Evolutionary conservation across 2,113 vertebrate genomes (phyloP), one percentile per base, ranked within the genome.

Genomic region (Nanorana parkeri): DNA sequence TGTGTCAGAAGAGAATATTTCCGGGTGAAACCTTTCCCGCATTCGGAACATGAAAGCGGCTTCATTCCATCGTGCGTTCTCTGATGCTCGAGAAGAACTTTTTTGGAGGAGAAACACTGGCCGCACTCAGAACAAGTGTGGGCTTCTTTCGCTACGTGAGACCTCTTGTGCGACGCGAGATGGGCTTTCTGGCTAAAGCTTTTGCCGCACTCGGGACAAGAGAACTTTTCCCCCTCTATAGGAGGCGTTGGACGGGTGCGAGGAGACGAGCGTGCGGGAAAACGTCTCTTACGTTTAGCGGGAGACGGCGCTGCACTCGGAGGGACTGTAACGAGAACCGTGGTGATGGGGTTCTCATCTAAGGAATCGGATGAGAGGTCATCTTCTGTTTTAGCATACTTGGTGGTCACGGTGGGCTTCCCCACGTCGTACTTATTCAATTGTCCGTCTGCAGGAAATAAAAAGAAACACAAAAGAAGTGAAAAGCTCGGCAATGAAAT

Each of bases 71-170:
- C 11, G n/a, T 71, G n/a, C 17, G 68, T 10, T 15, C n/a, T 16
- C 17, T 21, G 20, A 65, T 71, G 68, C 24, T 47, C 41, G 13
- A 47, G 11, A 15, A 47, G 41, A 47, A 21, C 54, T 11, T 17
- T 54, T 21, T 72, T 72, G 23, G 21, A 17, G 11, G 68, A 41
- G 5, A 72, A 52, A 41, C n/a, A 16, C 16, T 72, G 51, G 11
- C 68, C 68, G 2, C 68, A 71, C 8, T 71, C 68, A 23, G 68
- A n/a, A 23, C 68, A 71, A 13, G 36, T 23, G 47, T 52, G 52
- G 7, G 68, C 36, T n/a, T 71, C 52, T 21, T 23, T 23, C 16
- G 20, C 36, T 21, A n/a, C 32, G 13, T 71, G 68, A 3, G n/a
- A n/a, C 4, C 21, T 21, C 21, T 26, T 52, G 68, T 71, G 68